phyloP scores from a whole-genome alignment of 2,113 vertebrate species.

The Leptodactylus fuscus region DNA sequence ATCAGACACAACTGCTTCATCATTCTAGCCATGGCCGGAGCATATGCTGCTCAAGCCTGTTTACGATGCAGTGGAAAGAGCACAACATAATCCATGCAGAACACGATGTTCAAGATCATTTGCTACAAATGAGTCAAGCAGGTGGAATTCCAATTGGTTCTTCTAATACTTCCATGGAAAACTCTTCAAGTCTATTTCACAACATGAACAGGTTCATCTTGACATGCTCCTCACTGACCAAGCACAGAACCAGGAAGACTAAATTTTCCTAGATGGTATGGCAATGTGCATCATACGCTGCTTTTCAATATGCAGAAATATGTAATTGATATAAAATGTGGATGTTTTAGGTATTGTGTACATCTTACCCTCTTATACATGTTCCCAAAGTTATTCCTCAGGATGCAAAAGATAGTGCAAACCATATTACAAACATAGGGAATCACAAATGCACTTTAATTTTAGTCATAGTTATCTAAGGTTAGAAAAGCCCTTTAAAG shows the following conservation, averaged over 20 bases:
- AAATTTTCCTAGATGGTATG: background rate
- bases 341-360: too few relatives aligned
- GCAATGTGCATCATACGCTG: background rate
- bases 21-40: constrained; percentile 17
- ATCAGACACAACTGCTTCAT: constrained; percentile 8
- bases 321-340: too few relatives aligned
- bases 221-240: background rate
- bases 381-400: too few relatives aligned
- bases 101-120: constrained; percentile 13
- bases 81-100: constrained; percentile 29
- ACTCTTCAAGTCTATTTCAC: background rate
- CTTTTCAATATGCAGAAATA: background rate
- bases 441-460: too few relatives aligned
- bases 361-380: too few relatives aligned
- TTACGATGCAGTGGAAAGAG: constrained; percentile 4
- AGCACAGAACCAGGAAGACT: background rate
- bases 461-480: too few relatives aligned
- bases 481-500: too few relatives aligned
- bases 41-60: constrained; percentile 21
- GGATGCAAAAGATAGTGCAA: too few relatives aligned
- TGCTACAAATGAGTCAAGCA: background rate
- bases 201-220: background rate
- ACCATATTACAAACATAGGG: too few relatives aligned
- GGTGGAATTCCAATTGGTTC: background rate
- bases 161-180: background rate